A percentile compares a stretch with the other conserved stretches of the same genome.
phyloP scores from a whole-genome alignment of 2,888 invertebrate genomes.

The Amiota mariae region DNA sequence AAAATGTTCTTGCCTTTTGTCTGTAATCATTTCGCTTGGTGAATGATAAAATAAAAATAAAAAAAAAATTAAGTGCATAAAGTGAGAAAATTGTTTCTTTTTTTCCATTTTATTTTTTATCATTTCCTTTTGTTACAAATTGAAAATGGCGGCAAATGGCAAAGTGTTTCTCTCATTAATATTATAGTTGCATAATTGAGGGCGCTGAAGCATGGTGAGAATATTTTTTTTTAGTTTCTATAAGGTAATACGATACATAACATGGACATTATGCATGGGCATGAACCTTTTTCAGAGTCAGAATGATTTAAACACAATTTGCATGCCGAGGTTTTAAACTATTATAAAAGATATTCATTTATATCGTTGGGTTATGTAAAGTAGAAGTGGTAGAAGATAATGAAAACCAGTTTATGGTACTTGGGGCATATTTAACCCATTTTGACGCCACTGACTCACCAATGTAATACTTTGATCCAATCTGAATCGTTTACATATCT shows the following conservation, averaged over 20 bases:
- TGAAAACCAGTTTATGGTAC: too few species aligned
- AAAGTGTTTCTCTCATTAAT: background rate
- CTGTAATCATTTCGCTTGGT: constrained; percentile 15
- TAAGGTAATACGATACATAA: background rate
- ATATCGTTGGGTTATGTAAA: too few species aligned
- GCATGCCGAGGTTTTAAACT: too few species aligned
- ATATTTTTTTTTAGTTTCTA: background rate
- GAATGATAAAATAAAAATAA: constrained; percentile 9
- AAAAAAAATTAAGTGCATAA: constrained; percentile 14
- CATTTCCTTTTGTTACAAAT: background rate
- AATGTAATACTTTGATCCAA: too few species aligned
- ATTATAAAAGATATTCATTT: too few species aligned
- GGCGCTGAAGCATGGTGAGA: background rate
- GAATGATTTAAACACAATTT: background rate
- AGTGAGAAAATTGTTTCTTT: background rate
- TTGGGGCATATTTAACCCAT: too few species aligned
- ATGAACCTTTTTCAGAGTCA: background rate
- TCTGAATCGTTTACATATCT: too few species aligned
- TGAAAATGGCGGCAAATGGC: background rate
- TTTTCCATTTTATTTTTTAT: background rate
- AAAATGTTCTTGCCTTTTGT: constrained; percentile 6
- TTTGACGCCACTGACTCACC: too few species aligned
- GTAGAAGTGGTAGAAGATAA: too few species aligned
- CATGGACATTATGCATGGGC: background rate
- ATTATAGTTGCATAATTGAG: constrained; percentile 17